Percentiles rank a stretch among this genome's conserved stretches.
phyloP scores from a whole-genome alignment of 2,888 invertebrate genomes.

The Metopia argyrocephala region DNA sequence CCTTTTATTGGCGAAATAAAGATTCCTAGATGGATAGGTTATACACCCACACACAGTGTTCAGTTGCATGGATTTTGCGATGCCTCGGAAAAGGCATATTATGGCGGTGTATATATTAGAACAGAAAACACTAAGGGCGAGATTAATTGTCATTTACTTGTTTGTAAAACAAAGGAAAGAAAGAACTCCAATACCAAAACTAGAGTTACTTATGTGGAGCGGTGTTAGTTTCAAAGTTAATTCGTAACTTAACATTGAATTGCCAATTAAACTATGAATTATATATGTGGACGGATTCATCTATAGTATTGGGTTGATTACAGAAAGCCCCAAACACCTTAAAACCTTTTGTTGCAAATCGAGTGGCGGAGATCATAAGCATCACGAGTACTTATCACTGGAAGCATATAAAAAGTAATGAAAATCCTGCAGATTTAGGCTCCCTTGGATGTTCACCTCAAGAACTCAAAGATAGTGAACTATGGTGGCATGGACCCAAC shows the following conservation, averaged over 20 bases:
- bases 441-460: too few species aligned
- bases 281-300: neutral
- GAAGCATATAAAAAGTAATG: too few species aligned
- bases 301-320: neutral
- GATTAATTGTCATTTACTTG: neutral
- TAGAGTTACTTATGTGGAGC: neutral
- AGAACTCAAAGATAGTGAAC: too few species aligned
- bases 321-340: neutral
- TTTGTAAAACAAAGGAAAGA: neutral
- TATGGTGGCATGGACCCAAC: conserved; percentile 4
- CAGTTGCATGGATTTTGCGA: conserved; percentile 26
- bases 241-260: too few species aligned
- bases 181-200: neutral
- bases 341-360: neutral
- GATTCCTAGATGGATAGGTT: conserved; percentile 36
- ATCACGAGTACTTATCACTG: too few species aligned
- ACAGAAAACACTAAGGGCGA: neutral
- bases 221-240: neutral
- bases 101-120: neutral
- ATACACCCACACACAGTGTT: too few species aligned
- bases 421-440: too few species aligned
- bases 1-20: neutral
- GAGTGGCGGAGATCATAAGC: neutral
- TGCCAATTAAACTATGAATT: too few species aligned
- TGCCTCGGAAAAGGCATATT: conserved; percentile 1